phyloP scores from a whole-genome alignment of 2,888 invertebrate genomes.

The Hyposoter didymator region DNA sequence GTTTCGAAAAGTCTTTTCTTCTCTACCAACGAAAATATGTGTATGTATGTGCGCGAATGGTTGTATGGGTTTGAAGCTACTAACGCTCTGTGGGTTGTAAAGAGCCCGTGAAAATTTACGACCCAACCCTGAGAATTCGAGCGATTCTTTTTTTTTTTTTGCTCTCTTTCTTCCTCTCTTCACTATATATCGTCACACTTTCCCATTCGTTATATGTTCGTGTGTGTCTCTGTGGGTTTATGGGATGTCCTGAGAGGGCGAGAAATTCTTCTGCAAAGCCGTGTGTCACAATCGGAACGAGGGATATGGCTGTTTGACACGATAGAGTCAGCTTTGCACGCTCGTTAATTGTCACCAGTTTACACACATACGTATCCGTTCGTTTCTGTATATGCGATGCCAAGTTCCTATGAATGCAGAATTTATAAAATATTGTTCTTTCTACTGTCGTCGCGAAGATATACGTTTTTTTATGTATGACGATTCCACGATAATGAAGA shows the following conservation, averaged over 20 bases:
- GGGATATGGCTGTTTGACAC: slow-evolving; percentile 61
- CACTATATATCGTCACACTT: slow-evolving; percentile 25
- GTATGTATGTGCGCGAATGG: neutral
- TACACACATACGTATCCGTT: neutral
- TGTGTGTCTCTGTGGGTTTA: slow-evolving; percentile 8
- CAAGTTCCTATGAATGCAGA: neutral
- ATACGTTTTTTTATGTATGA: slow-evolving; percentile 49
- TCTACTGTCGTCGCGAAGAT: slow-evolving; percentile 48
- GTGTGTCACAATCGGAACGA: slow-evolving; percentile 47
- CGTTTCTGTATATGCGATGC: neutral
- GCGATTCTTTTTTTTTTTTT: slow-evolving; percentile 38
- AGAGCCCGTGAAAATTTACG: slow-evolving; percentile 64
- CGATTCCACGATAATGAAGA: slow-evolving; percentile 46
- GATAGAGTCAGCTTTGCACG: slow-evolving; percentile 52
- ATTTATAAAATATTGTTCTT: slow-evolving; percentile 45
- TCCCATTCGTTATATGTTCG: neutral
- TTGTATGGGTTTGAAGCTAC: slow-evolving; percentile 29
- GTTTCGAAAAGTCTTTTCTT: slow-evolving; percentile 71
- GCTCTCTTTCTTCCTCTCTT: slow-evolving; percentile 1
- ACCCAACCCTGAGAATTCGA: slow-evolving; percentile 62
- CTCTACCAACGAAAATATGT: slow-evolving; percentile 43
- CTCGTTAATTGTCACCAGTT: slow-evolving; percentile 60
- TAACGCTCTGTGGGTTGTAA: slow-evolving; percentile 51
- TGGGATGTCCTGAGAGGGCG: slow-evolving; percentile 49
- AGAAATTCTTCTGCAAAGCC: slow-evolving; percentile 58